Evolutionary conservation across 30 jellyfish, hydroid and myxozoan genomes (phyloP).

Genomic region (Aurelia aurita complex sp. Pacific): DNA sequence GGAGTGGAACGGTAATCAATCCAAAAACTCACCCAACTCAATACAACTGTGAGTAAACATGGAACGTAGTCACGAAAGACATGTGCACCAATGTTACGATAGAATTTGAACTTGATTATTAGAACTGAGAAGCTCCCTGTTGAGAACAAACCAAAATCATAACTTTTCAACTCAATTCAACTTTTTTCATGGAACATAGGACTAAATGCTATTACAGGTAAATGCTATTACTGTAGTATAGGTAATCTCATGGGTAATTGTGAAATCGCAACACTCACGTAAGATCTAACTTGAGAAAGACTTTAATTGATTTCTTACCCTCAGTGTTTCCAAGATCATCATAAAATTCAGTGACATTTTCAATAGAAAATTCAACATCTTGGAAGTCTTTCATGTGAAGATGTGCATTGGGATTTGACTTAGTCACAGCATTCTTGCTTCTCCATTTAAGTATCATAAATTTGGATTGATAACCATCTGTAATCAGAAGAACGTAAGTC

Average conservation of each 20-base stretch:
- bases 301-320: background rate
- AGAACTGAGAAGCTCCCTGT: constrained; percentile 20
- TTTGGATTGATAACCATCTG: background rate
- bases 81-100: constrained; percentile 22
- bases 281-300: no score
- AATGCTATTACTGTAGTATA: no score
- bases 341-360: background rate
- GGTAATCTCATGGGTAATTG: no score
- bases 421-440: background rate
- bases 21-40: constrained; percentile 66
- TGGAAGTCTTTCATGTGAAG: constrained; percentile 11
- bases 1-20: constrained; percentile 46
- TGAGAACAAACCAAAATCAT: background rate
- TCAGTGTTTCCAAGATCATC: background rate
- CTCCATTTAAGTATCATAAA: background rate
- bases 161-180: no score
- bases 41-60: constrained; percentile 29
- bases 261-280: no score
- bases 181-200: no score
- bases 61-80: constrained; percentile 59
- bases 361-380: background rate
- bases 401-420: background rate
- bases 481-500: background rate
- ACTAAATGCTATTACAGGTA: no score
- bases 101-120: constrained; percentile 22